Conservation (phyloP, 2,113 vertebrate genomes). For the Oceanodroma tethys region DNA sequence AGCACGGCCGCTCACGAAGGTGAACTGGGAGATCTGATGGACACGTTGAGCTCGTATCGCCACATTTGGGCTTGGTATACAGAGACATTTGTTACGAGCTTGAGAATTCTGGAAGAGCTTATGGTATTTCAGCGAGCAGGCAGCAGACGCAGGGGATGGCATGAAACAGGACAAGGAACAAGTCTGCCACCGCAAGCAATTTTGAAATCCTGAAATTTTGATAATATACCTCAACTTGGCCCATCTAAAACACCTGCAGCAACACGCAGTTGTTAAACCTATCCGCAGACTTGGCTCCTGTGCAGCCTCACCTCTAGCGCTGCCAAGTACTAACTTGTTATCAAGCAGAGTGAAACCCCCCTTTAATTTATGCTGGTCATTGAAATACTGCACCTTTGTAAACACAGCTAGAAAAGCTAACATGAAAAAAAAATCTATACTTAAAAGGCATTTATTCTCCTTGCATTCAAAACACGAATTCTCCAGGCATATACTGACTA, state of each 20-base stretch:
- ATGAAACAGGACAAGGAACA: not conserved
- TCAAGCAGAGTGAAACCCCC: not conserved
- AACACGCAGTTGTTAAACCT: not conserved
- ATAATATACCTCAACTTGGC: not conserved
- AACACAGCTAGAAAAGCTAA: not conserved
- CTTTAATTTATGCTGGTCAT: not conserved
- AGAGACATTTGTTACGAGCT: accelerated
- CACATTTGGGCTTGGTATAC: accelerated
- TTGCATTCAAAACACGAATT: not conserved
- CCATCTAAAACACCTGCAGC: not conserved
- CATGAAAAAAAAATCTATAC: not conserved
- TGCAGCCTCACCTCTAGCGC: not conserved
- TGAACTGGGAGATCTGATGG: not conserved
- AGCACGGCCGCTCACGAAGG: accelerated
- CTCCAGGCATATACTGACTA: not conserved
- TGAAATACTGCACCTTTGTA: not conserved
- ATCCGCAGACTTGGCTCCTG: accelerated
- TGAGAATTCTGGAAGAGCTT: not conserved
- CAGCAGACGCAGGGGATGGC: accelerated
- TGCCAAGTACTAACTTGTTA: not conserved
- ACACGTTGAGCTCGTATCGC: accelerated
- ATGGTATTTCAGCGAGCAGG: not conserved
- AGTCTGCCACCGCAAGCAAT: too few species aligned
- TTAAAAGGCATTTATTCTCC: not conserved
- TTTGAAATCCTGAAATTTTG: not conserved